Conservation (phyloP, 2,888 invertebrate species). For the Drosophila parthenogenetica region DNA sequence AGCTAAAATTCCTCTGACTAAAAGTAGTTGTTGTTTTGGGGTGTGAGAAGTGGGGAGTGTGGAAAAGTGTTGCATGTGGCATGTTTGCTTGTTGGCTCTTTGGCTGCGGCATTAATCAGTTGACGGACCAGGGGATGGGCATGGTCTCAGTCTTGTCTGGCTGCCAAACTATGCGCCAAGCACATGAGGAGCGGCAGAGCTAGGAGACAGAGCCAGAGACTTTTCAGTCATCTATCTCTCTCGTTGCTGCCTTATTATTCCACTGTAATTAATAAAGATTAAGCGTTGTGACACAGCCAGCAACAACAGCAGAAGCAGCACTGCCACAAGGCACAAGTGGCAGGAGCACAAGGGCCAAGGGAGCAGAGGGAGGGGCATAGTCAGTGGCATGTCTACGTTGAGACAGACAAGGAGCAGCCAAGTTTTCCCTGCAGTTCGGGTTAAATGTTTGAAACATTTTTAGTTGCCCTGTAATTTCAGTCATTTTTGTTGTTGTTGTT, state of each 20-base stretch:
- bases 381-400: conserved; percentile 7
- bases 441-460: conserved; percentile 55
- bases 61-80: conserved; percentile 65
- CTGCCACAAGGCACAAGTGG: conserved; percentile 2
- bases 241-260: conserved; percentile 74
- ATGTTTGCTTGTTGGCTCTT: conserved; percentile 72
- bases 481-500: conserved; percentile 30
- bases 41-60: conserved; percentile 12
- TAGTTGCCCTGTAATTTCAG: conserved; percentile 67
- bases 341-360: neutral
- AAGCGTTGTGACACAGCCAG: conserved; percentile 78
- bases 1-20: conserved; percentile 61
- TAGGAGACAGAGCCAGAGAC: neutral
- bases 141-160: conserved; percentile 37
- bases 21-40: conserved; percentile 46
- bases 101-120: conserved; percentile 68
- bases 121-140: conserved; percentile 28
- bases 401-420: conserved; percentile 45
- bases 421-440: conserved; percentile 48
- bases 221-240: conserved; percentile 53
- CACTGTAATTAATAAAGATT: conserved; percentile 84
- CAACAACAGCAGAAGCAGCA: conserved; percentile 36
- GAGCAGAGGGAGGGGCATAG: neutral
- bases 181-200: conserved; percentile 35
- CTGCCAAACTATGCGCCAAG: conserved; percentile 58